Conservation (phyloP, 23 tunicate species). For the Trididemnum clinides region DNA sequence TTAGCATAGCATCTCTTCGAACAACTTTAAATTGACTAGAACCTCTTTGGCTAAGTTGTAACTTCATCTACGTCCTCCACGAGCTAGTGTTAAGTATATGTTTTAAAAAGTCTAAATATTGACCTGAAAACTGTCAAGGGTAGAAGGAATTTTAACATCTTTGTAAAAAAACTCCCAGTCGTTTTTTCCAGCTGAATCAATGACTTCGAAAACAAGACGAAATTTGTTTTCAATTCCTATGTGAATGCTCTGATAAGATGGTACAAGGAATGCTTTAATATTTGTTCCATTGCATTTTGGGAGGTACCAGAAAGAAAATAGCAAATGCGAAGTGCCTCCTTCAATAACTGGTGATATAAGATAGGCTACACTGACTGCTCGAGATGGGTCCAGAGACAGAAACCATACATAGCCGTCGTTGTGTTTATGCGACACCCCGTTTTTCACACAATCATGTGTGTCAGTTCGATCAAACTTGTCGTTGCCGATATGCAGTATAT, state of each 20-base stretch:
- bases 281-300: constrained; percentile 24
- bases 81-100: no score
- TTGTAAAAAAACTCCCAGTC: constrained; percentile 22
- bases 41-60: no score
- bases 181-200: not conserved
- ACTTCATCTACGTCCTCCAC: no score
- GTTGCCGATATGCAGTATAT: constrained; percentile 14
- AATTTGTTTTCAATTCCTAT: not conserved
- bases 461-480: not conserved
- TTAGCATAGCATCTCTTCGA: no score
- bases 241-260: not conserved
- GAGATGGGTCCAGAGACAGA: not conserved
- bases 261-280: constrained; percentile 3
- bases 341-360: constrained; percentile 49
- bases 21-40: no score
- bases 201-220: not conserved
- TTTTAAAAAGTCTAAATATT: no score
- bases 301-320: constrained; percentile 35
- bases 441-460: constrained; percentile 14
- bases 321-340: constrained; percentile 29
- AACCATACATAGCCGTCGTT: constrained; percentile 39
- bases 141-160: constrained; percentile 24
- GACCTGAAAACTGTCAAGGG: constrained; percentile 39
- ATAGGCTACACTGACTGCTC: not conserved
- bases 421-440: constrained; percentile 16